Conservation (phyloP, 2,797 vertebrate genomes). For the Pipistrellus nathusii region DNA sequence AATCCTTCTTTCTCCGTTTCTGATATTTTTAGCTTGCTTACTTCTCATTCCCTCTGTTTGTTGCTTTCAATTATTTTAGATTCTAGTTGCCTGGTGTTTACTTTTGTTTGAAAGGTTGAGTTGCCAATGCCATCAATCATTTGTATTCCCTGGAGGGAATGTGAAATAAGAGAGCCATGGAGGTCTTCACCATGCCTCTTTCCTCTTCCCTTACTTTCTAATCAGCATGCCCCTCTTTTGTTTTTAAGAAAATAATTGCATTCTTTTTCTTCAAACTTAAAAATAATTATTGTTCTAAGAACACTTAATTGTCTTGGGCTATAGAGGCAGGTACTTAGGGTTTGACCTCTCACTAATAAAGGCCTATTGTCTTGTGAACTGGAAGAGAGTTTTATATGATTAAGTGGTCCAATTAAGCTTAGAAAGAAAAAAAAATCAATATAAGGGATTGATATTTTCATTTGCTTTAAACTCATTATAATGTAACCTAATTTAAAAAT, state of each 20-base stretch:
- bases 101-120: neutral
- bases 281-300: neutral
- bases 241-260: neutral
- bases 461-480: neutral
- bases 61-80: neutral
- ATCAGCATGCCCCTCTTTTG: neutral
- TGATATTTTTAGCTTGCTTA: neutral
- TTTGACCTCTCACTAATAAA: neutral
- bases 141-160: neutral
- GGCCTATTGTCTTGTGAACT: neutral
- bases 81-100: neutral
- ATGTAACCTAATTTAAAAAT: neutral
- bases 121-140: neutral
- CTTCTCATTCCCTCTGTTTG: slow-evolving; percentile 7
- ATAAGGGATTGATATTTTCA: neutral
- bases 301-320: neutral
- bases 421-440: neutral
- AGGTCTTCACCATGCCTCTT: no score
- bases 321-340: neutral
- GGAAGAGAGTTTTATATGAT: slow-evolving; percentile 37
- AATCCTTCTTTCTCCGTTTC: neutral
- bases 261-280: neutral
- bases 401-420: slow-evolving; percentile 29
- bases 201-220: neutral
- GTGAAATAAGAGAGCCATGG: neutral